A percentile compares a stretch with the other conserved stretches of the same genome.
Evolutionary conservation across 2,113 vertebrate genomes (phyloP).

Genomic region (Pteronura brasiliensis): DNA sequence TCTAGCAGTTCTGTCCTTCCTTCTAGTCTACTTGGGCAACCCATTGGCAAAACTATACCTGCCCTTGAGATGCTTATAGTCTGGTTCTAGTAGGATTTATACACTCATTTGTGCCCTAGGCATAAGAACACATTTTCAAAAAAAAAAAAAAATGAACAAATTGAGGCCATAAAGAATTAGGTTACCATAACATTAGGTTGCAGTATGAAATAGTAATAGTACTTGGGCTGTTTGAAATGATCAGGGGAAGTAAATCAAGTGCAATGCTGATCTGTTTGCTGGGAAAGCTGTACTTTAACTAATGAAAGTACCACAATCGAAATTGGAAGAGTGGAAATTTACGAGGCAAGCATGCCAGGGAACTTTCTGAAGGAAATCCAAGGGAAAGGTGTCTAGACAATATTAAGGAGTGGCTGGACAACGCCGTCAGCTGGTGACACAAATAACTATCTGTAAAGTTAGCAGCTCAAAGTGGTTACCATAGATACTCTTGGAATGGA

Average conservation of each 20-base stretch:
- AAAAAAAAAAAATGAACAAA: background rate
- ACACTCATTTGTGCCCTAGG: background rate
- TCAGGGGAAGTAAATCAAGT: background rate
- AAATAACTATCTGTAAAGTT: conserved; percentile 63
- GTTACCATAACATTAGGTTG: background rate
- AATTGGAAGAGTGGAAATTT: conserved; percentile 61
- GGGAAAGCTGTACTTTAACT: conserved; percentile 47
- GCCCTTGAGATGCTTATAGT: background rate
- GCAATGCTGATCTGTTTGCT: background rate
- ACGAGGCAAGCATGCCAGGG: conserved; percentile 26
- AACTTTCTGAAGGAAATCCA: conserved; percentile 64
- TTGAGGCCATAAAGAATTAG: background rate
- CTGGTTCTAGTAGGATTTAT: background rate
- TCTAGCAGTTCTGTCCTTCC: background rate
- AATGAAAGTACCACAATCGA: conserved; percentile 27
- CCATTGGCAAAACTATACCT: background rate
- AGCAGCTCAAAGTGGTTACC: conserved; percentile 45
- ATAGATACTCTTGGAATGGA: conserved; percentile 61
- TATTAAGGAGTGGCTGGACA: conserved; percentile 65
- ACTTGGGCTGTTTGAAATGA: background rate
- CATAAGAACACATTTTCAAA: background rate
- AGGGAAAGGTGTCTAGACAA: conserved; percentile 72
- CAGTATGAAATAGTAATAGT: background rate
- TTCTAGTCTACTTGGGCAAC: background rate
- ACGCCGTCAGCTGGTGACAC: conserved; percentile 9